These are phyloP conservation scores for Oscheius onirici DNA, from an alignment of 2,888 invertebrate genomes.

Conservation along the genomic window DNA sequence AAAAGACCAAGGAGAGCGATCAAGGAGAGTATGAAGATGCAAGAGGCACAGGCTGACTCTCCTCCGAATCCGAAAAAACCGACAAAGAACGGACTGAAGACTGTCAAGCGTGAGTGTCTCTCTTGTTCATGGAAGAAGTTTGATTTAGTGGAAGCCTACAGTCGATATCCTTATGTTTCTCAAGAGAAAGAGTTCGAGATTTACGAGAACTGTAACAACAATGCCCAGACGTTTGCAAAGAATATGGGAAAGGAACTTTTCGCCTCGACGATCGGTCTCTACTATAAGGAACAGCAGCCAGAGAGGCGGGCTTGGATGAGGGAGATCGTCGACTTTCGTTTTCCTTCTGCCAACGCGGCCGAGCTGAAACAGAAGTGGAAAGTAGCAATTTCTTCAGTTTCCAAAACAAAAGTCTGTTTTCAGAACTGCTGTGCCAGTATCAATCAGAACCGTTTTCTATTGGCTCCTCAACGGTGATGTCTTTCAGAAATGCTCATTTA, in stretches of 20 bases:
- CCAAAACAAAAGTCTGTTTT: too few species aligned
- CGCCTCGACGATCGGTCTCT: slow-evolving; percentile 45
- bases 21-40: slow-evolving; percentile 29
- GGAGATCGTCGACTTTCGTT: slow-evolving; percentile 59
- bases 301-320: slow-evolving; percentile 53
- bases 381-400: too few species aligned
- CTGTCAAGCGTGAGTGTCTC: not conserved
- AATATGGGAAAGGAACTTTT: slow-evolving; percentile 47
- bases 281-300: slow-evolving; percentile 58
- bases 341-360: slow-evolving; percentile 46
- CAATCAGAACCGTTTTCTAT: not conserved
- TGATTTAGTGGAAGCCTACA: slow-evolving; percentile 33
- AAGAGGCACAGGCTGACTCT: slow-evolving; percentile 8
- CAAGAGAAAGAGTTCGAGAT: slow-evolving; percentile 50
- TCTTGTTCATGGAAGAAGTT: not conserved
- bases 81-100: slow-evolving; percentile 15
- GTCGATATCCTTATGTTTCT: slow-evolving; percentile 48
- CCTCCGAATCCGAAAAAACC: slow-evolving; percentile 15
- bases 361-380: slow-evolving; percentile 57
- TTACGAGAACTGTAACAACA: slow-evolving; percentile 40
- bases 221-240: slow-evolving; percentile 52
- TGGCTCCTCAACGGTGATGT: not conserved
- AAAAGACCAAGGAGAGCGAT: slow-evolving; percentile 12
- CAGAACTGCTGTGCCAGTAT: not conserved
- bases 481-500: not conserved